Percentiles rank a stretch among this genome's conserved stretches.
Conservation (phyloP, 2,888 invertebrate genomes). For the Gibbula magus region DNA sequence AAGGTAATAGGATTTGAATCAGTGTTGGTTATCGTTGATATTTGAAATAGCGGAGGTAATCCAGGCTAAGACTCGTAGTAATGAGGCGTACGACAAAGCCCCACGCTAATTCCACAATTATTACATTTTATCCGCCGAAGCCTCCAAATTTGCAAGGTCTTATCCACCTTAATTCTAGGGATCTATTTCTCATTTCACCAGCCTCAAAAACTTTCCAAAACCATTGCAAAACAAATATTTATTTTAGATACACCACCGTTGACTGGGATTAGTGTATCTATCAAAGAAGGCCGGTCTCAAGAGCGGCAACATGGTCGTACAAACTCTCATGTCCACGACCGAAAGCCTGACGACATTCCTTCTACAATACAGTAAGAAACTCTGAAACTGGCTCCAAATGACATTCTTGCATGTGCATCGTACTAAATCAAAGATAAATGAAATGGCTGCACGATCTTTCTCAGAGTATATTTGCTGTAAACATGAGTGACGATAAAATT, state of each 20-base stretch:
- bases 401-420: slow-evolving; percentile 12
- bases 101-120: slow-evolving; percentile 38
- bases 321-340: slow-evolving; percentile 20
- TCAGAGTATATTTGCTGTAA: slow-evolving; percentile 12
- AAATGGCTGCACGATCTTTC: slow-evolving; percentile 3
- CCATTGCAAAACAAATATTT: slow-evolving; percentile 40
- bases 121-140: slow-evolving; percentile 35
- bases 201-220: slow-evolving; percentile 34
- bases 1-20: slow-evolving; percentile 35
- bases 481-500: slow-evolving; percentile 6
- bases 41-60: slow-evolving; percentile 37
- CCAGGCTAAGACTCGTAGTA: slow-evolving; percentile 37
- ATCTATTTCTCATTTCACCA: slow-evolving; percentile 42
- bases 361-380: slow-evolving; percentile 20
- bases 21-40: slow-evolving; percentile 33
- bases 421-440: slow-evolving; percentile 24
- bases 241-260: slow-evolving; percentile 28
- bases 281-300: slow-evolving; percentile 21
- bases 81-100: slow-evolving; percentile 36
- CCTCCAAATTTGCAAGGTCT: slow-evolving; percentile 35
- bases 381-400: background rate
- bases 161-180: slow-evolving; percentile 37
- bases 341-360: slow-evolving; percentile 18
- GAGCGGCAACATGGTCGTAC: background rate
- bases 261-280: slow-evolving; percentile 28